phyloP scores from a whole-genome alignment of 2,113 vertebrate genomes.

The Rafetus swinhoei region DNA sequence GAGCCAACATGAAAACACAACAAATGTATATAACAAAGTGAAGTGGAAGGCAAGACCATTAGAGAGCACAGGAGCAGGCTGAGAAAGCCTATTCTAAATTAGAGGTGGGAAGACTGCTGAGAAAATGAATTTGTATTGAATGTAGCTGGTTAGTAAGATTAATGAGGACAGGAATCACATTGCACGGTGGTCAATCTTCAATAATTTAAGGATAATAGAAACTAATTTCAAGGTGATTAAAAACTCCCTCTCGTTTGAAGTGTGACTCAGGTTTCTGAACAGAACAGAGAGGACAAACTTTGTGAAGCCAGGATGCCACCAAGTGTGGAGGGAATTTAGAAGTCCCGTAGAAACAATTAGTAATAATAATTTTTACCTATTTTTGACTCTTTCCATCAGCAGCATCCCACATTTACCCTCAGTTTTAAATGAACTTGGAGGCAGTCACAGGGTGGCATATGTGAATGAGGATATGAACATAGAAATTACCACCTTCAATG shows the following conservation, averaged over 20 bases:
- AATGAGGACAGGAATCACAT: constrained; percentile 63
- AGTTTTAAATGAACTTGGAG: neutral
- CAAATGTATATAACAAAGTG: neutral
- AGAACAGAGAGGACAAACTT: constrained; percentile 18
- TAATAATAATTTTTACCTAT: neutral
- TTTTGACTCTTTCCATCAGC: neutral
- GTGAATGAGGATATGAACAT: neutral
- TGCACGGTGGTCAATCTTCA: constrained; percentile 58
- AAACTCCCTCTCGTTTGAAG: constrained; percentile 53
- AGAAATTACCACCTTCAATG: neutral
- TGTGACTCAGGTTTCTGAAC: constrained; percentile 9
- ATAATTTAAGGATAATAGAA: constrained; percentile 68
- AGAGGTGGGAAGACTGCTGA: neutral
- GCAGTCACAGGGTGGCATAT: neutral
- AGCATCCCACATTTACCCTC: neutral
- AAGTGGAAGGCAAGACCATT: neutral
- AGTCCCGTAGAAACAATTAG: neutral
- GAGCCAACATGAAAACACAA: constrained; percentile 10
- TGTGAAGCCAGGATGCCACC: neutral
- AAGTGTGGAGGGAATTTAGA: constrained; percentile 19
- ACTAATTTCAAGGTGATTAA: constrained; percentile 64
- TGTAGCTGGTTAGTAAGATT: constrained; percentile 65
- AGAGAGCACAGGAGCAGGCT: constrained; percentile 9
- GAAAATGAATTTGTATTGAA: constrained; percentile 38
- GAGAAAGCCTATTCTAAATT: neutral